These are phyloP conservation scores for Plebejus melissa DNA, from an alignment of 2,888 invertebrate species.

Conservation along the genomic window DNA sequence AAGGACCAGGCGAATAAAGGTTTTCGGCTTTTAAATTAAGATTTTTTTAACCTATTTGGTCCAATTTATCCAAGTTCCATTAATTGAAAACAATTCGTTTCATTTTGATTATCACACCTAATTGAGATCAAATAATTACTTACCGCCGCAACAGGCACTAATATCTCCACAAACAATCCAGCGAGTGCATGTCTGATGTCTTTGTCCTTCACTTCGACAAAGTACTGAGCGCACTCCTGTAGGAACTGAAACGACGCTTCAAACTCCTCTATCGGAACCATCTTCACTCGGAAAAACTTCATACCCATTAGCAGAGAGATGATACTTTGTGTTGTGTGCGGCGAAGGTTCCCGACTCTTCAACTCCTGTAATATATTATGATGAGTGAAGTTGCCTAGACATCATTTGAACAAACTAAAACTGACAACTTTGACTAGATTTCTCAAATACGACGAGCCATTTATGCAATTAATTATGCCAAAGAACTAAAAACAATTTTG, in stretches of 20 bases:
- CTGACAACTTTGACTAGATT: no score
- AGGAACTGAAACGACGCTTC: constrained; percentile 99
- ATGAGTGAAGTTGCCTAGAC: no score
- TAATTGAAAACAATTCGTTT: no score
- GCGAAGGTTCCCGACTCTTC: constrained; percentile 91
- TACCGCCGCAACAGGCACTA: constrained; percentile 98
- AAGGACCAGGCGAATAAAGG: no score
- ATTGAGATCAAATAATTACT: constrained; percentile 52
- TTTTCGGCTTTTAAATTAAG: no score
- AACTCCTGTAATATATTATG: constrained; percentile 56
- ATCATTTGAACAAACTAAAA: no score
- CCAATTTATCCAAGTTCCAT: no score
- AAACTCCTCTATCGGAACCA: constrained; percentile 99
- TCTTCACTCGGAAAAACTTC: constrained; percentile 97
- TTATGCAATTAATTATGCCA: no score
- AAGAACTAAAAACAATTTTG: no score
- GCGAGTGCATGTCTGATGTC: constrained; percentile 99
- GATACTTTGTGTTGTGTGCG: constrained; percentile 94
- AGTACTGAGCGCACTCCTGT: constrained; percentile 98
- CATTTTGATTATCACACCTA: no score
- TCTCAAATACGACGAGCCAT: no score
- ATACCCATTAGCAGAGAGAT: constrained; percentile 99
- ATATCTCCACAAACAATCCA: constrained; percentile 98
- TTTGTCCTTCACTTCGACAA: constrained; percentile 98
- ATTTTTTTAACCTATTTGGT: no score